phyloP scores from a whole-genome alignment of 2,113 vertebrate species.

The Pachyramphus minor region DNA sequence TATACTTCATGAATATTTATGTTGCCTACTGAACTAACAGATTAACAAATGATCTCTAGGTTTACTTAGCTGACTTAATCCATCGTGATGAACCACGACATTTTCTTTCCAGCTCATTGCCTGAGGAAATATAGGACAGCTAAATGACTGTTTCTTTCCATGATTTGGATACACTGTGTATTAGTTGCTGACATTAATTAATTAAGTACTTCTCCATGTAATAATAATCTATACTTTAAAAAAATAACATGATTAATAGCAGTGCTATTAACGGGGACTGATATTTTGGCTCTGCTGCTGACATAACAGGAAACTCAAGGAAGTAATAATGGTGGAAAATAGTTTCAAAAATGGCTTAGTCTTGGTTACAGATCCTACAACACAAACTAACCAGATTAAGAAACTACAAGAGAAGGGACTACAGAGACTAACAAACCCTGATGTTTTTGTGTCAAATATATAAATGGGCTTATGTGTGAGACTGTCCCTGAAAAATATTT shows the following conservation, averaged over 20 bases:
- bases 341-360: neutral
- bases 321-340: neutral
- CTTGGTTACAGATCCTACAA: neutral
- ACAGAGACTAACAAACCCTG: neutral
- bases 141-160: neutral
- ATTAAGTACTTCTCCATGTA: neutral
- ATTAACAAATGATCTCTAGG: neutral
- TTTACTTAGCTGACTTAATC: neutral
- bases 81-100: neutral
- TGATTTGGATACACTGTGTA: neutral
- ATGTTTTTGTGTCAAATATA: neutral
- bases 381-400: neutral
- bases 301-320: neutral
- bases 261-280: neutral
- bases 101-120: neutral
- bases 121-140: neutral
- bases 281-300: neutral
- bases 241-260: neutral
- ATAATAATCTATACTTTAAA: neutral
- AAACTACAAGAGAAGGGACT: neutral
- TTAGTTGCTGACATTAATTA: neutral
- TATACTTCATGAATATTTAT: neutral
- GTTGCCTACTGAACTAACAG: neutral
- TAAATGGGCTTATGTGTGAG: neutral
- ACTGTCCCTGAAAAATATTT: neutral